A percentile compares a stretch with the other conserved stretches of the same genome.
Conservation (phyloP, 1,140 invertebrate species). For the Hycleus phaleratus region DNA sequence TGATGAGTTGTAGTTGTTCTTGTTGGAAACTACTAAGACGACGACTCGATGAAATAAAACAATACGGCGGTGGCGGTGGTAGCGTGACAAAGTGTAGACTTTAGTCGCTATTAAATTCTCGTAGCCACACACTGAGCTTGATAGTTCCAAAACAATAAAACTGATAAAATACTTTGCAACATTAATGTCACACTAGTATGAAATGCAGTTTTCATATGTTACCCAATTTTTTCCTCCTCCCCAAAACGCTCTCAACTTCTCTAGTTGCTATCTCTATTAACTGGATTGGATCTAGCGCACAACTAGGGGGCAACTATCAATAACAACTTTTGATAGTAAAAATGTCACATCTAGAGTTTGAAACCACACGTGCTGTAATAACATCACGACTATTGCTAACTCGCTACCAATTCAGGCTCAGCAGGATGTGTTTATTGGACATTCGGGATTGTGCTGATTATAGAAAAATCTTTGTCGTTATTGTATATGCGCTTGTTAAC, state of each 20-base stretch:
- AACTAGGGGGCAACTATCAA: slow-evolving; percentile 22
- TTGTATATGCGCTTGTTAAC: slow-evolving; percentile 16
- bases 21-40: slow-evolving; percentile 29
- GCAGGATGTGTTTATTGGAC: slow-evolving; percentile 17
- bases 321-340: slow-evolving; percentile 31
- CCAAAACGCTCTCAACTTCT: no score
- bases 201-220: slow-evolving; percentile 20
- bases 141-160: slow-evolving; percentile 37
- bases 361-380: slow-evolving; percentile 7
- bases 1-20: no score
- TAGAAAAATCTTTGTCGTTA: no score
- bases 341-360: slow-evolving; percentile 18
- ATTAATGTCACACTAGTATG: slow-evolving; percentile 37
- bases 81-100: slow-evolving; percentile 4
- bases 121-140: slow-evolving; percentile 19
- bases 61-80: neutral
- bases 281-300: slow-evolving; percentile 18
- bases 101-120: slow-evolving; percentile 16
- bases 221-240: neutral
- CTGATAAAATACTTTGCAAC: slow-evolving; percentile 39
- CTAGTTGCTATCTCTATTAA: slow-evolving; percentile 33
- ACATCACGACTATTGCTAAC: slow-evolving; percentile 1
- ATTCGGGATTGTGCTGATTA: neutral
- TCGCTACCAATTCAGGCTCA: slow-evolving; percentile 9
- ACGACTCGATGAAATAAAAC: slow-evolving; percentile 16